A percentile compares a stretch with the other conserved stretches of the same genome.
Evolutionary conservation across 2,113 vertebrate genomes (phyloP).

Genomic region (Nyctereutes procyonoides): DNA sequence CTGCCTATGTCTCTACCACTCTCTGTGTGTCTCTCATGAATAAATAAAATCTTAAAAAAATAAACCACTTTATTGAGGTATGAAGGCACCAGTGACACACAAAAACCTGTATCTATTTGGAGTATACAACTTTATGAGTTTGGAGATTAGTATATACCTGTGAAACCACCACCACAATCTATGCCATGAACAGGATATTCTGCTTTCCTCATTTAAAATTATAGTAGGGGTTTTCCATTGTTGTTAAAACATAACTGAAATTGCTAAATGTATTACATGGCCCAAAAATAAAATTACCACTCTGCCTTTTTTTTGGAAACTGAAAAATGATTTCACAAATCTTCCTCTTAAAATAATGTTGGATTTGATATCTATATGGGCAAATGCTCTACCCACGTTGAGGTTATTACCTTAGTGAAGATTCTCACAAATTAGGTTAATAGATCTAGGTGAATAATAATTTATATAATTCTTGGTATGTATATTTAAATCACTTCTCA

Average conservation of each 20-base stretch:
- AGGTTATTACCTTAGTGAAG: neutral
- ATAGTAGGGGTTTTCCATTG: neutral
- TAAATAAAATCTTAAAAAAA: no score
- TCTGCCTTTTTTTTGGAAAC: neutral
- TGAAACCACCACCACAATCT: neutral
- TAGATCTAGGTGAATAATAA: neutral
- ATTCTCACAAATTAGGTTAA: neutral
- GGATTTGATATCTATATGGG: neutral
- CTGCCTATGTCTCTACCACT: no score
- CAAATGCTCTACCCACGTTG: neutral
- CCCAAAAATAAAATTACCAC: neutral
- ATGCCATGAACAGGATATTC: neutral
- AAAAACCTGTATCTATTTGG: neutral
- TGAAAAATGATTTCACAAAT: neutral
- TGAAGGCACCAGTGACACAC: neutral
- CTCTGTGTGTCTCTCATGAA: no score
- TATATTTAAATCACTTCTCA: slow-evolving; percentile 34
- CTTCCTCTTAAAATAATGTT: neutral
- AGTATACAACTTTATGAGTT: neutral
- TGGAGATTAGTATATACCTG: neutral
- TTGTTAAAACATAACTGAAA: slow-evolving; percentile 30
- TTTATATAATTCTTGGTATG: neutral
- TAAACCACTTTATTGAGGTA: neutral
- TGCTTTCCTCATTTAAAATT: slow-evolving; percentile 28
- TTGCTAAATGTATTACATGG: neutral